Conservation (phyloP, 1,140 invertebrate species). For the Drosophila serrata region DNA sequence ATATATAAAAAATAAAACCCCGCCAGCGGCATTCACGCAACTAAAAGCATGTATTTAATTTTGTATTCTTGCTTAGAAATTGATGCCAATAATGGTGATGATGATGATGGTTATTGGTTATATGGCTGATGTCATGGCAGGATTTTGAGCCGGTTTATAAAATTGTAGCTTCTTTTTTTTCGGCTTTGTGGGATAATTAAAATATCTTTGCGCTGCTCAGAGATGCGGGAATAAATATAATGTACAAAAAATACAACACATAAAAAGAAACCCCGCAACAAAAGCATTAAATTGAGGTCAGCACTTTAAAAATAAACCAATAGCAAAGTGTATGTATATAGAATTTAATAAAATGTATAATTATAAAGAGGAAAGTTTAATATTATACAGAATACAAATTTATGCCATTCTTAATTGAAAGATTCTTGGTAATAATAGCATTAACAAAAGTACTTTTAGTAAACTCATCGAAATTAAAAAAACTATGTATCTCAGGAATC, state of each 20-base stretch:
- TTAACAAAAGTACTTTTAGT: no score
- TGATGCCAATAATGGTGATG: slow-evolving; percentile 61
- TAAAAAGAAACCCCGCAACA: not conserved
- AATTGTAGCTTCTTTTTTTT: not conserved
- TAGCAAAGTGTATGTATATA: not conserved
- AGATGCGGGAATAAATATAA: slow-evolving; percentile 24
- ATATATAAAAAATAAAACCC: slow-evolving; percentile 4
- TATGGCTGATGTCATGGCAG: slow-evolving; percentile 68
- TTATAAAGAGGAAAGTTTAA: not conserved
- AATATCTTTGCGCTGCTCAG: slow-evolving; percentile 29
- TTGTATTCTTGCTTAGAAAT: slow-evolving; percentile 44
- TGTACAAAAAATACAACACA: not conserved
- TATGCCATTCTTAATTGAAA: not conserved
- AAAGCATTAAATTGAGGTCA: slow-evolving; percentile 47
- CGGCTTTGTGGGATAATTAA: slow-evolving; percentile 47
- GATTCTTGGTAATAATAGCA: no score
- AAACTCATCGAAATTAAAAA: no score
- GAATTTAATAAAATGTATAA: not conserved
- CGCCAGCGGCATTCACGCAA: slow-evolving; percentile 22
- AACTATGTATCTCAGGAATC: no score
- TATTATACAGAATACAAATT: no score
- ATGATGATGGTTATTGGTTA: slow-evolving; percentile 38
- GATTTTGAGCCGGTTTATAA: slow-evolving; percentile 62
- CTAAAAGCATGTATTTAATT: slow-evolving; percentile 39
- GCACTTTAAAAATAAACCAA: slow-evolving; percentile 38